These are phyloP conservation scores for Arnoldichthys spilopterus DNA, from an alignment of 2,797 vertebrate genomes.

Conservation along the genomic window DNA sequence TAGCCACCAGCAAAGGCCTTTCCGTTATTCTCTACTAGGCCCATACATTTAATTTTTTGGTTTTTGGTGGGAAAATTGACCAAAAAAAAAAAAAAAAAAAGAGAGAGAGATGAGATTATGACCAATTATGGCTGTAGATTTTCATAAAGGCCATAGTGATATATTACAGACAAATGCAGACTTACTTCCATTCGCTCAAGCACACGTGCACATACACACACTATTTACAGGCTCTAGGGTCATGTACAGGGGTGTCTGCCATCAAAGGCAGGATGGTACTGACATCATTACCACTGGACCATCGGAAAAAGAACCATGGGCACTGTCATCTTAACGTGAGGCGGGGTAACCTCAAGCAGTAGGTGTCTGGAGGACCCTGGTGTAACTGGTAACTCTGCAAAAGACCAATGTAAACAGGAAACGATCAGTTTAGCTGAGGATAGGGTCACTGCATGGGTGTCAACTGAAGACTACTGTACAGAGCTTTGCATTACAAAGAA, in stretches of 20 bases:
- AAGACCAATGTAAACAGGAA: neutral
- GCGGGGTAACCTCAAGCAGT: neutral
- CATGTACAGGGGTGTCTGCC: slow-evolving; percentile 66
- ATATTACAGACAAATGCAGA: slow-evolving; percentile 59
- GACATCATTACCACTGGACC: slow-evolving; percentile 46
- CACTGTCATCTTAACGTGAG: slow-evolving; percentile 40
- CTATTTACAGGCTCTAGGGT: slow-evolving; percentile 69
- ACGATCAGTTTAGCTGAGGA: neutral
- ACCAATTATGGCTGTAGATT: slow-evolving; percentile 70
- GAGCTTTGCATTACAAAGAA: slow-evolving; percentile 45
- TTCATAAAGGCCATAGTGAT: slow-evolving; percentile 66
- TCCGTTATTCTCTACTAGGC: neutral
- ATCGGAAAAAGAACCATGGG: slow-evolving; percentile 48
- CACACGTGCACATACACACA: slow-evolving; percentile 53
- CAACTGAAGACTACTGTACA: slow-evolving; percentile 15
- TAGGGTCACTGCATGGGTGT: neutral
- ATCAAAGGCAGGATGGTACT: slow-evolving; percentile 38
- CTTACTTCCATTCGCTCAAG: slow-evolving; percentile 27
- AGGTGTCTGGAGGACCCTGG: neutral
- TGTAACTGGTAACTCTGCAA: slow-evolving; percentile 9
- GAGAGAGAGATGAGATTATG: slow-evolving; percentile 67
- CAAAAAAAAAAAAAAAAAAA: slow-evolving; percentile 60
- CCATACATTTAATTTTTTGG: too few relatives aligned
- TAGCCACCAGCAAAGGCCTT: neutral
- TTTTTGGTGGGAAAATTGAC: slow-evolving; percentile 62